phyloP scores from a whole-genome alignment of 1,140 invertebrate genomes.

The Mizuhopecten yessoensis region DNA sequence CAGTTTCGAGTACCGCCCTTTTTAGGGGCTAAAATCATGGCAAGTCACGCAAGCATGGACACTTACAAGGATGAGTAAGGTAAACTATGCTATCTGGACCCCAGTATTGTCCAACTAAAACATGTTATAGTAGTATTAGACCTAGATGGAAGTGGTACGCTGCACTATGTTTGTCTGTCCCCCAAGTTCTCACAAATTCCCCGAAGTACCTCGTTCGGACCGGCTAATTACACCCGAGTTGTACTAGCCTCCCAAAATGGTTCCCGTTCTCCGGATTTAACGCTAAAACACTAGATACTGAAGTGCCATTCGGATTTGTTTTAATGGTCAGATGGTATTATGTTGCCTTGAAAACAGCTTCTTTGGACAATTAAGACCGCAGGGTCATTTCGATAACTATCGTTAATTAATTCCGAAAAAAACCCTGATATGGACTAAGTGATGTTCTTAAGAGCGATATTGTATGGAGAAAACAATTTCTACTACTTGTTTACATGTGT shows the following conservation, averaged over 20 bases:
- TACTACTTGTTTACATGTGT: background rate
- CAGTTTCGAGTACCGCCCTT: background rate
- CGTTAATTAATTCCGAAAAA: background rate
- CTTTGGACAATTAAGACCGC: background rate
- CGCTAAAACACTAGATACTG: background rate
- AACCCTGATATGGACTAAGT: background rate
- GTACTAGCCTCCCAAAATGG: background rate
- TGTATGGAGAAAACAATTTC: background rate
- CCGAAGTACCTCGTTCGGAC: background rate
- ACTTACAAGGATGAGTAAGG: slow-evolving; percentile 18
- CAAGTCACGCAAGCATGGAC: background rate
- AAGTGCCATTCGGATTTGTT: background rate
- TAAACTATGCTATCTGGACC: background rate
- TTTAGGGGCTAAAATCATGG: slow-evolving; percentile 28
- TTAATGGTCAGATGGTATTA: background rate
- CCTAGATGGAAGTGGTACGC: background rate
- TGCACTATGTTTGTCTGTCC: background rate
- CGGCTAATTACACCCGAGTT: background rate
- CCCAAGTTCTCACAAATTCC: background rate
- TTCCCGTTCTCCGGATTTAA: background rate
- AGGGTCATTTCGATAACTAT: background rate
- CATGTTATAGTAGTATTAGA: background rate
- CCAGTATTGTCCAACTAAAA: background rate
- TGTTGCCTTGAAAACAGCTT: background rate
- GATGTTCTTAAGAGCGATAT: background rate